Percentiles rank a stretch among this genome's conserved stretches.
phyloP scores from a whole-genome alignment of 2,888 invertebrate species.

The Ophonus ardosiacus region DNA sequence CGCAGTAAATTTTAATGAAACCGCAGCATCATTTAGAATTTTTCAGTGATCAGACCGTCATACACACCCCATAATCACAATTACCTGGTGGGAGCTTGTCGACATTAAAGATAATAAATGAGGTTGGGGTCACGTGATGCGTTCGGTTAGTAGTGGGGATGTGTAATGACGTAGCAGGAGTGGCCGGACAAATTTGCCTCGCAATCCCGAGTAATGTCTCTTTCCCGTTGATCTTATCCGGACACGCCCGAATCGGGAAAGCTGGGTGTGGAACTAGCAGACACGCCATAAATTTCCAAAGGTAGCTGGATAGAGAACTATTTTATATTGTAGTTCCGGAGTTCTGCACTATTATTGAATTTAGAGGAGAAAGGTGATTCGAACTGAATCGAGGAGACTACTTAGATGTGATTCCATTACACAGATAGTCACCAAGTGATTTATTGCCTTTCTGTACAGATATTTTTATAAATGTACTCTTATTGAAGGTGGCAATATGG shows the following conservation, averaged over 20 bases:
- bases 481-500: too few relatives aligned
- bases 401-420: not conserved
- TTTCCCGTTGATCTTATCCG: slow-evolving; percentile 69
- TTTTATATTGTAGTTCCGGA: not conserved
- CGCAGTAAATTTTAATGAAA: slow-evolving; percentile 51
- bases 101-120: slow-evolving; percentile 60
- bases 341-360: not conserved
- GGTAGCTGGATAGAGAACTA: not conserved
- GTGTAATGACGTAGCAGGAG: slow-evolving; percentile 37
- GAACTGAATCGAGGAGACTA: not conserved
- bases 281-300: slow-evolving; percentile 16
- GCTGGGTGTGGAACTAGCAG: slow-evolving; percentile 54
- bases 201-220: slow-evolving; percentile 70
- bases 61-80: slow-evolving; percentile 56
- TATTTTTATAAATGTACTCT: too few relatives aligned
- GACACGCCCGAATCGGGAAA: slow-evolving; percentile 58
- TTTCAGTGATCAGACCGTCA: slow-evolving; percentile 49
- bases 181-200: slow-evolving; percentile 59
- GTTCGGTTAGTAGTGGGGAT: not conserved
- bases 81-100: slow-evolving; percentile 54
- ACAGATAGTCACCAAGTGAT: not conserved
- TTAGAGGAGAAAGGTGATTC: not conserved
- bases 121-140: slow-evolving; percentile 20
- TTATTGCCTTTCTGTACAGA: not conserved
- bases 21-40: slow-evolving; percentile 34